Conservation (phyloP, 2,888 invertebrate species). For the Toxonevra muliebris region DNA sequence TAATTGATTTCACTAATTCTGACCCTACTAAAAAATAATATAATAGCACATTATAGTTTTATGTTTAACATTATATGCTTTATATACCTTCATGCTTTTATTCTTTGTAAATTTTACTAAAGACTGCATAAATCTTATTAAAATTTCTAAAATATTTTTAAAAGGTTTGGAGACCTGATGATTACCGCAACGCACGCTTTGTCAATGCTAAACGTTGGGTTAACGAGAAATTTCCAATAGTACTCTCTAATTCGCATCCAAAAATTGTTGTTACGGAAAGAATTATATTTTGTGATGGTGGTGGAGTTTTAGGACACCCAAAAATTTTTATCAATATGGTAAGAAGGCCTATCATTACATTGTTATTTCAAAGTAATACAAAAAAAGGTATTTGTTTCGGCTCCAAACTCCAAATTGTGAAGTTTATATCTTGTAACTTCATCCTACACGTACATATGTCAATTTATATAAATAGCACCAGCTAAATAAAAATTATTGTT, state of each 20-base stretch:
- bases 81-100: too few species aligned
- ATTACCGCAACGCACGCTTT: conserved; percentile 82
- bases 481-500: neutral
- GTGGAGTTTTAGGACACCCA: conserved; percentile 95
- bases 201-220: conserved; percentile 80
- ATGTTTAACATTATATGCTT: too few species aligned
- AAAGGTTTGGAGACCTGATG: conserved; percentile 80
- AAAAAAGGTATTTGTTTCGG: too few species aligned
- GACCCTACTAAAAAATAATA: too few species aligned
- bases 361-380: too few species aligned
- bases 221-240: conserved; percentile 86
- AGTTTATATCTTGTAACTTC: neutral
- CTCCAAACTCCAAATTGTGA: too few species aligned
- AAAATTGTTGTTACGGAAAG: conserved; percentile 79
- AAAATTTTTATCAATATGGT: conserved; percentile 98
- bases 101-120: too few species aligned
- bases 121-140: too few species aligned
- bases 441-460: neutral
- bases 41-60: too few species aligned
- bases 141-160: too few species aligned
- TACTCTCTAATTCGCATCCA: conserved; percentile 86
- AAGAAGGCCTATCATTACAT: conserved; percentile 54
- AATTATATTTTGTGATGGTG: conserved; percentile 93
- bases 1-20: too few species aligned
- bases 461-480: neutral